These are phyloP conservation scores for Andrena chrysosceles DNA, from an alignment of 2,888 invertebrate species.

Conservation along the genomic window DNA sequence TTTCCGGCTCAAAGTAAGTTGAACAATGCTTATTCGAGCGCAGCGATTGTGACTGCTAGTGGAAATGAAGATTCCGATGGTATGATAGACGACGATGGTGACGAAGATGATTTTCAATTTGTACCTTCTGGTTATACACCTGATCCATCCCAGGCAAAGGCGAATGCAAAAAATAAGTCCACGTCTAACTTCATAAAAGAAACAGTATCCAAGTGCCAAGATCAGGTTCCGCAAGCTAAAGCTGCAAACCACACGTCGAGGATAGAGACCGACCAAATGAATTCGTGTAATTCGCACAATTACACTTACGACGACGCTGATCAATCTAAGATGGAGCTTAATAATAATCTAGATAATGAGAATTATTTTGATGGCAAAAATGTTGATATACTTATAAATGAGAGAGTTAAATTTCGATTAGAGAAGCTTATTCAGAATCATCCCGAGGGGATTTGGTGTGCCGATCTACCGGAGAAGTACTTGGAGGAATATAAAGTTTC, in stretches of 20 bases:
- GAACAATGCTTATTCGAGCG: neutral
- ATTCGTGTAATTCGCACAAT: neutral
- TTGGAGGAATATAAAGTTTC: constrained; percentile 72
- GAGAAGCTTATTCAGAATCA: constrained; percentile 75
- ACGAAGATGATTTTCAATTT: constrained; percentile 11
- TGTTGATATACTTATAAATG: constrained; percentile 65
- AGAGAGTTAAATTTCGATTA: constrained; percentile 72
- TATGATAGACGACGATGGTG: neutral
- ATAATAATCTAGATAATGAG: neutral
- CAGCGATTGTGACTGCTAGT: neutral
- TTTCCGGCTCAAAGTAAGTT: constrained; percentile 20
- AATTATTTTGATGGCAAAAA: constrained; percentile 19
- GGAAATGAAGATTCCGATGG: constrained; percentile 45
- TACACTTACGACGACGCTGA: neutral
- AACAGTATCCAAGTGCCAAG: constrained; percentile 22
- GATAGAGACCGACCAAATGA: neutral
- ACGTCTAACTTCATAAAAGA: constrained; percentile 32
- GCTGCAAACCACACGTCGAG: neutral
- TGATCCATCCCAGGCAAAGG: neutral
- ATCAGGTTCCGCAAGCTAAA: neutral
- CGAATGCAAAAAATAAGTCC: neutral
- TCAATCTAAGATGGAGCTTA: neutral
- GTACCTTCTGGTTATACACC: neutral
- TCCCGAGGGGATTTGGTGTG: constrained; percentile 81
- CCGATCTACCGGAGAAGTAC: constrained; percentile 77